phyloP scores from a whole-genome alignment of 1,140 invertebrate genomes.

The Melitaea cinxia region DNA sequence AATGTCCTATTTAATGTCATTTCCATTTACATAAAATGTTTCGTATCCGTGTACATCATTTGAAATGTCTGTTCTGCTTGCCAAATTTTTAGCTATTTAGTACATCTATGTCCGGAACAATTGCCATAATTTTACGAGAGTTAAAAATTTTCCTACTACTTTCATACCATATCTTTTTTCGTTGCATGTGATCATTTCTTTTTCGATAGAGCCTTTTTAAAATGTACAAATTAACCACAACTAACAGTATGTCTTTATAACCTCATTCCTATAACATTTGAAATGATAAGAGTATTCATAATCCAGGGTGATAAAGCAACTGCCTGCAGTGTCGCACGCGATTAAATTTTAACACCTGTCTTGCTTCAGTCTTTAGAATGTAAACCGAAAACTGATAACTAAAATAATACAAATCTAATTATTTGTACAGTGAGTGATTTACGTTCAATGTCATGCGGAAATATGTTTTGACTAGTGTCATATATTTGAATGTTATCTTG shows the following conservation, averaged over 20 bases:
- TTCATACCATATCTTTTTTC: neutral
- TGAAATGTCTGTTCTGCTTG: slow-evolving; percentile 6
- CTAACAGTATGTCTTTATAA: neutral
- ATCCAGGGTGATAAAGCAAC: slow-evolving; percentile 1
- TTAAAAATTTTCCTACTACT: neutral
- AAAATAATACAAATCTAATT: slow-evolving; percentile 16
- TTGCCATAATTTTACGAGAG: slow-evolving; percentile 5
- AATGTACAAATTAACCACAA: neutral
- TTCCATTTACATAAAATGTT: slow-evolving; percentile 11
- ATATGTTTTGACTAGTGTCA: slow-evolving; percentile 17
- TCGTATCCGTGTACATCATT: neutral
- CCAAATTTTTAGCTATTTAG: slow-evolving; percentile 12
- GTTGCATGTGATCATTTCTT: neutral
- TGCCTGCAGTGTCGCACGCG: neutral
- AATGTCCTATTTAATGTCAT: neutral
- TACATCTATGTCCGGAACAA: slow-evolving; percentile 8
- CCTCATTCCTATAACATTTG: slow-evolving; percentile 2
- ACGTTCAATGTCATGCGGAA: slow-evolving; percentile 35
- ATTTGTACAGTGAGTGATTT: slow-evolving; percentile 31
- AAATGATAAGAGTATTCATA: neutral
- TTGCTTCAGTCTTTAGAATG: slow-evolving; percentile 3
- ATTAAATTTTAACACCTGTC: neutral
- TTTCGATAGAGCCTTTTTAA: neutral
- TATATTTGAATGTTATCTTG: slow-evolving; percentile 25
- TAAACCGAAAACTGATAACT: slow-evolving; percentile 14